A percentile compares a stretch with the other conserved stretches of the same genome.
These are phyloP conservation scores for Entomobrya multifasciata DNA, from an alignment of 2,888 invertebrate species.

Conservation along the genomic window DNA sequence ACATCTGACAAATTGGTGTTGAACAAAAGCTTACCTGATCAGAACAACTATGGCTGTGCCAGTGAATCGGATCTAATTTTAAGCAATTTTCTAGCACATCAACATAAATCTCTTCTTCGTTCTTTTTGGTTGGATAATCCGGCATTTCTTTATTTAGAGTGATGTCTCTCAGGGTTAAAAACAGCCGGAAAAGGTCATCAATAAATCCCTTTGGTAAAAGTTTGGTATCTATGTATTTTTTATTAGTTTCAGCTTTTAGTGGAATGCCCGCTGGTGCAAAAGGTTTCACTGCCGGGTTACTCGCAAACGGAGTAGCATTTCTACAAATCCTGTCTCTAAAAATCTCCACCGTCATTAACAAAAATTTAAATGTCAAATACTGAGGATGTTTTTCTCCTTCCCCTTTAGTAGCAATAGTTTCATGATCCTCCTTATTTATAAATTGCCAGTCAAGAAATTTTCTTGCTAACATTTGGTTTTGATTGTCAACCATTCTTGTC, in stretches of 20 bases:
- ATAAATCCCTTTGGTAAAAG: slow-evolving; percentile 30
- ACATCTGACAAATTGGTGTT: too few species aligned
- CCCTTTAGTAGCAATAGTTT: background rate
- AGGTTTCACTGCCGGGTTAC: background rate
- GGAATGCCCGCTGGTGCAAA: background rate
- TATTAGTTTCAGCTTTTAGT: background rate
- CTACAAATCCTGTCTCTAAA: slow-evolving; percentile 48
- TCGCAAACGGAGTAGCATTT: slow-evolving; percentile 26
- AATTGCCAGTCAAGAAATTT: slow-evolving; percentile 44
- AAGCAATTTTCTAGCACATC: slow-evolving; percentile 25
- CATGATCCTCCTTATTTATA: background rate
- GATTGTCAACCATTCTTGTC: background rate
- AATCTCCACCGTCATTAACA: slow-evolving; percentile 22
- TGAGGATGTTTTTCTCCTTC: background rate
- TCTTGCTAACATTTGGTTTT: slow-evolving; percentile 28
- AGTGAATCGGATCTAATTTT: background rate
- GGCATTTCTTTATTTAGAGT: slow-evolving; percentile 4
- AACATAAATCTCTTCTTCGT: slow-evolving; percentile 17
- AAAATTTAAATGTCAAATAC: background rate
- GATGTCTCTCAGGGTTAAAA: slow-evolving; percentile 38
- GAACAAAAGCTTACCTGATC: slow-evolving; percentile 24
- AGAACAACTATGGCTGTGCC: slow-evolving; percentile 55
- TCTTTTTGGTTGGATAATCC: slow-evolving; percentile 11
- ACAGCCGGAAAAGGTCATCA: slow-evolving; percentile 6
- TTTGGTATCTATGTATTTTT: background rate